Evolutionary conservation across 1,140 invertebrate genomes (phyloP).

Genomic region (Littorina saxatilis): DNA sequence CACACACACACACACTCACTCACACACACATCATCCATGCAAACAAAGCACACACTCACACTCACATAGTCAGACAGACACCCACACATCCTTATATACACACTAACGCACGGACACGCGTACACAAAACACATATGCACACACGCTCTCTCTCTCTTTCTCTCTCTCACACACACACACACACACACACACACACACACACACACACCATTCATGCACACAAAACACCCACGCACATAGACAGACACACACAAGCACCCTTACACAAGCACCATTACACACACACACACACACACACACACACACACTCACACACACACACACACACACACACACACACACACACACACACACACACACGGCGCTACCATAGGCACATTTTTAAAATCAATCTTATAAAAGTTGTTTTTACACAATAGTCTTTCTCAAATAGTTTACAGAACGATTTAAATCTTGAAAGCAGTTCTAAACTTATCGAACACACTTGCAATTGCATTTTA

Average conservation of each 20-base stretch:
- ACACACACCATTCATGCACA: neutral
- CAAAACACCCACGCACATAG: neutral
- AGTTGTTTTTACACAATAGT: too few relatives aligned
- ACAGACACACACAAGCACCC: neutral
- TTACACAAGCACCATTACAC: neutral
- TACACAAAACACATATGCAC: neutral
- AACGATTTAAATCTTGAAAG: too few relatives aligned
- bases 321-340: conserved; percentile 9
- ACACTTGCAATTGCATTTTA: too few relatives aligned
- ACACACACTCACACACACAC: neutral
- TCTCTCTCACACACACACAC: neutral
- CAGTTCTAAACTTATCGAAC: too few relatives aligned
- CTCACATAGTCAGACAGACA: neutral
- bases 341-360: conserved; percentile 6
- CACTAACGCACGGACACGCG: neutral
- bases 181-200: neutral
- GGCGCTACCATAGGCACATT: too few relatives aligned
- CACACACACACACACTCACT: too few relatives aligned
- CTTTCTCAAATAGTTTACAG: too few relatives aligned
- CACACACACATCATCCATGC: too few relatives aligned
- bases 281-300: neutral
- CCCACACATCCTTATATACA: neutral
- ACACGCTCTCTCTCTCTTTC: too few relatives aligned
- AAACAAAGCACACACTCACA: neutral
- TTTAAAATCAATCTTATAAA: too few relatives aligned